Evolutionary conservation across 2,797 vertebrate genomes (phyloP).

Genomic region (Acrocephalus scirpaceus): DNA sequence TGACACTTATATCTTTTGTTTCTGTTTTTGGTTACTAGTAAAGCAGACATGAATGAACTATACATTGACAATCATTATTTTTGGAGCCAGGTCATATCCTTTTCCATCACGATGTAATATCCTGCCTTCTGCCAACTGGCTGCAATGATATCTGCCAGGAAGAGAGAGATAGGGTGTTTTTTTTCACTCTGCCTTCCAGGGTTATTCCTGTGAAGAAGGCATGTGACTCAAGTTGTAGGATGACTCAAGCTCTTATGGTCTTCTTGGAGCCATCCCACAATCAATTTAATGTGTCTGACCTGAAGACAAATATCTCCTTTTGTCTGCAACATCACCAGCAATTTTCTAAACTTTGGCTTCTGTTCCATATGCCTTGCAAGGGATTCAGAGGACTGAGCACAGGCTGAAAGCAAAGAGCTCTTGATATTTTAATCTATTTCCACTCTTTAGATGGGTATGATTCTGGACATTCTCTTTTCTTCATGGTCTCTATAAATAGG

Average conservation of each 20-base stretch:
- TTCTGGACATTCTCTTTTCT: not conserved
- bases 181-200: not conserved
- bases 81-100: not conserved
- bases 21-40: not conserved
- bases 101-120: not conserved
- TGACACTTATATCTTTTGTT: not conserved
- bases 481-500: not conserved
- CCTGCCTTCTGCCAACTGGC: not conserved
- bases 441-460: not conserved
- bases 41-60: not conserved
- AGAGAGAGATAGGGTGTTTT: not conserved
- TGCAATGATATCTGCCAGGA: slow-evolving; percentile 22
- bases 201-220: slow-evolving; percentile 38
- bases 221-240: slow-evolving; percentile 34
- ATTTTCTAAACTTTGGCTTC: slow-evolving; percentile 17
- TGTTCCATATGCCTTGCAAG: not conserved
- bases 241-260: slow-evolving; percentile 50
- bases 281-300: slow-evolving; percentile 36
- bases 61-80: not conserved
- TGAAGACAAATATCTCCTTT: slow-evolving; percentile 25
- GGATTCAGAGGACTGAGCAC: not conserved
- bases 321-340: not conserved
- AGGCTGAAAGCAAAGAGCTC: not conserved
- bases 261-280: slow-evolving; percentile 41
- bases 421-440: not conserved